A percentile compares a stretch with the other conserved stretches of the same genome.
Conservation (phyloP, 2,113 vertebrate genomes). For the Trematocara unimaculatum region DNA sequence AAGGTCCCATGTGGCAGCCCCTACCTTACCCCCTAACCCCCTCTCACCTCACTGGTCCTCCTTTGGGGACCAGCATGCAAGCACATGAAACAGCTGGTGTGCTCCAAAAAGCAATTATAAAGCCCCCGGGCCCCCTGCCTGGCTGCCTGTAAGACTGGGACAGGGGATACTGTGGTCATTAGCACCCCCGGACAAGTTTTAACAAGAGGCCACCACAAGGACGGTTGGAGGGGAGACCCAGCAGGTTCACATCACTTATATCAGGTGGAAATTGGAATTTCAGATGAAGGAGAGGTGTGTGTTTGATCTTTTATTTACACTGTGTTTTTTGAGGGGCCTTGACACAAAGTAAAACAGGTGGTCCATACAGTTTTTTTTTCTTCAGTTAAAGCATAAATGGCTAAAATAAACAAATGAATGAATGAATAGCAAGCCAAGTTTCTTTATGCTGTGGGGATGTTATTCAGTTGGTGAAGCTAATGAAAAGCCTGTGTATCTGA, state of each 20-base stretch:
- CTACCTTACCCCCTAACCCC: not conserved
- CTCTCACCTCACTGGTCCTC: not conserved
- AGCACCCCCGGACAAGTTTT: constrained; percentile 28
- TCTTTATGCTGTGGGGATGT: not conserved
- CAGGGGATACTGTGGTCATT: constrained; percentile 4
- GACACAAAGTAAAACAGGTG: not conserved
- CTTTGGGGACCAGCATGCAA: constrained; percentile 18
- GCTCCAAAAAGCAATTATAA: constrained; percentile 52
- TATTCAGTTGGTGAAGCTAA: not conserved
- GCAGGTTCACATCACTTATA: not conserved
- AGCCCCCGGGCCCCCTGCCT: constrained; percentile 6
- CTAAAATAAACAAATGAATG: too few relatives aligned
- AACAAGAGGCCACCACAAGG: not conserved
- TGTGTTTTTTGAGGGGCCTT: not conserved
- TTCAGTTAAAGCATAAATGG: not conserved
- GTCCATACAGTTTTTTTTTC: not conserved
- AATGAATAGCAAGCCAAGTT: not conserved
- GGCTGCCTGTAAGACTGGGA: not conserved
- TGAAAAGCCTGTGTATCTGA: not conserved
- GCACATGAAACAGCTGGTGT: constrained; percentile 60
- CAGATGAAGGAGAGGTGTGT: not conserved
- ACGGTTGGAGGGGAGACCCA: not conserved
- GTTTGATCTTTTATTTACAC: constrained; percentile 31
- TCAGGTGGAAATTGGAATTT: constrained; percentile 9
- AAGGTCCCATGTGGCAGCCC: constrained; percentile 7